Evolutionary conservation across 2,113 vertebrate genomes (phyloP).

Genomic region (Pholis gunnellus): DNA sequence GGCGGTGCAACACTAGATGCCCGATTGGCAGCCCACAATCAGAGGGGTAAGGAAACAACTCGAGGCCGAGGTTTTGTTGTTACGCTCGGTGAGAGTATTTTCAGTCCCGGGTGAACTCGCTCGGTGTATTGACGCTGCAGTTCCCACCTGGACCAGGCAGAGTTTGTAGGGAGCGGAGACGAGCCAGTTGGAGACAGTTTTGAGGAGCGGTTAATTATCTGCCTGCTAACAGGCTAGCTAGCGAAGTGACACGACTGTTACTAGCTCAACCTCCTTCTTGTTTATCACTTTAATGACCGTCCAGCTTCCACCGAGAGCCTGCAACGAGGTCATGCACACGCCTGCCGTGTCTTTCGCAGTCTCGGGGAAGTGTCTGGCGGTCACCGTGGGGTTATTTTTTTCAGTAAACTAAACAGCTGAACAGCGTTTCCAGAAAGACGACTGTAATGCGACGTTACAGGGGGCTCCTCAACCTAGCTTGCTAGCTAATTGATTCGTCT

Average conservation of each 20-base stretch:
- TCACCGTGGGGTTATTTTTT: slow-evolving; percentile 25
- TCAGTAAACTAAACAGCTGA: slow-evolving; percentile 47
- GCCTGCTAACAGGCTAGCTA: slow-evolving; percentile 81
- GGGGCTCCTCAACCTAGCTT: slow-evolving; percentile 69
- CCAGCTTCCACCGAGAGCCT: slow-evolving; percentile 13
- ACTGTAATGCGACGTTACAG: slow-evolving; percentile 76
- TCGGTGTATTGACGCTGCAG: slow-evolving; percentile 42
- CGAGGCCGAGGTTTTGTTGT: slow-evolving; percentile 79
- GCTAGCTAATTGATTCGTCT: slow-evolving; percentile 84
- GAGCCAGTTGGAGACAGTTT: slow-evolving; percentile 65
- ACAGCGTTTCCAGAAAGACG: slow-evolving; percentile 48
- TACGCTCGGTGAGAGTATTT: slow-evolving; percentile 50
- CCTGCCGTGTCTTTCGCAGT: slow-evolving; percentile 23
- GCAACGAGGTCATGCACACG: slow-evolving; percentile 4
- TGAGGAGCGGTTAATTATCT: slow-evolving; percentile 80
- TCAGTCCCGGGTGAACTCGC: slow-evolving; percentile 18
- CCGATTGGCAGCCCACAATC: slow-evolving; percentile 77
- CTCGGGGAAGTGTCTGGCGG: slow-evolving; percentile 23
- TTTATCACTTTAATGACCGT: slow-evolving; percentile 66
- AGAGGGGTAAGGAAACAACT: slow-evolving; percentile 77
- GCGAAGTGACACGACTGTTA: slow-evolving; percentile 82
- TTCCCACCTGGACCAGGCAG: slow-evolving; percentile 67
- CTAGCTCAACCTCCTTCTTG: slow-evolving; percentile 40
- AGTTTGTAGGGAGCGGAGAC: slow-evolving; percentile 58
- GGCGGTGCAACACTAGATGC: slow-evolving; percentile 74